A percentile compares a stretch with the other conserved stretches of the same genome.
Evolutionary conservation across 53 echinoderm and acorn worm genomes (phyloP).

Genomic region (Arbacia lixula): DNA sequence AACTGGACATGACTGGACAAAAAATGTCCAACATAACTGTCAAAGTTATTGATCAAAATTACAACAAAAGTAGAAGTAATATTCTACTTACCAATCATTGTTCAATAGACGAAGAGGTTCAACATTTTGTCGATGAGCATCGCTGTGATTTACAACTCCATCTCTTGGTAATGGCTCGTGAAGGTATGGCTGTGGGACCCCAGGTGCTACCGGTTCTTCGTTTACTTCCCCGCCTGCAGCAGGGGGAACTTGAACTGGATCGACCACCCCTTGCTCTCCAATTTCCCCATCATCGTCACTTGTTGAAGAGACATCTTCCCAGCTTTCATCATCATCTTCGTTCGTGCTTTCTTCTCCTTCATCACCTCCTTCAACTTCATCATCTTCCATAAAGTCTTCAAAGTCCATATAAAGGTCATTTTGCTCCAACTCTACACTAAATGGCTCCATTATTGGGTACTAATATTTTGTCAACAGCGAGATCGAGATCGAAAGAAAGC

Average conservation of each 20-base stretch:
- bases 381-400: too few species aligned
- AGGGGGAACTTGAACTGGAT: conserved; percentile 6
- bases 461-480: too few species aligned
- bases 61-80: not conserved
- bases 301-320: not conserved
- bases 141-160: conserved; percentile 5
- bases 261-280: conserved; percentile 12
- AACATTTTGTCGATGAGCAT: conserved; percentile 23
- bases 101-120: conserved; percentile 23
- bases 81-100: conserved; percentile 17
- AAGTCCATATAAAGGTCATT: too few species aligned
- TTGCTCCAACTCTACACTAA: too few species aligned
- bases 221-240: conserved; percentile 3
- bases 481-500: too few species aligned
- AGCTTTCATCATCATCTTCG: conserved; percentile 10
- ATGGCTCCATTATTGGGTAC: too few species aligned
- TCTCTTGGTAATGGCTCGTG: conserved; percentile 20
- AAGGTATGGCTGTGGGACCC: conserved; percentile 23
- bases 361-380: too few species aligned
- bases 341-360: not conserved
- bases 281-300: conserved; percentile 26
- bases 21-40: too few species aligned
- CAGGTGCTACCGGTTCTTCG: not conserved
- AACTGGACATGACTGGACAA: too few species aligned
- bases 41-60: not conserved